Base-by-base conservation (phyloP, 1,140 invertebrate species). In the Phocides pigmalion region DNA sequence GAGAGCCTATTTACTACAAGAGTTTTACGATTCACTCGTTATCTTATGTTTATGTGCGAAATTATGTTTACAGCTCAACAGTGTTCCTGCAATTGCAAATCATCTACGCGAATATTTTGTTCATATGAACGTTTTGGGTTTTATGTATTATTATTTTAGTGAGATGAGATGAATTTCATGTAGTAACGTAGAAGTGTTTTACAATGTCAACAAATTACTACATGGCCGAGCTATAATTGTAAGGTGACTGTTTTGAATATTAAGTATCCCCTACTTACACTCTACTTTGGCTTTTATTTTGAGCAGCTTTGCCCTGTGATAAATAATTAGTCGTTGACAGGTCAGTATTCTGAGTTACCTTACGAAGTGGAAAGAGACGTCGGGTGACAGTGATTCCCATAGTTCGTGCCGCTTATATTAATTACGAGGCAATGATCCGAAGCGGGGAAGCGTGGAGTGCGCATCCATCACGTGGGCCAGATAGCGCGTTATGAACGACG, bases 401-500 rank as follows among this genome's bases (percentile, higher is more conserved):
- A 72, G 82, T 64, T 63, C 71, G 61, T 64, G 56, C 66, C 64
- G 72, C 67, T 71, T 65, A 74, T 81, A 88, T 90, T 90, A 90
- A 90, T 90, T 90, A 90, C 81, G 74, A 72, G 71, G 73, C 79
- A 74, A 72, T 86, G 84, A 87, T 84, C 73, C 81, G 74, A 77
- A 42, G 73, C 74, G 65, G 51, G 66, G 75, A 73, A 62, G 61
- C 78, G 73, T 66, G 71, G 81, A 67, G 17, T 46, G 70, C 71
- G 74, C 87, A 90, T 90, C 87, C 85, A 90, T 90, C 87, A 90
- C 77, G 16, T 65, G 76, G 62, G 72, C 75, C 62, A 86, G 87
- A 89, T 89, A 89, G 74, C 79, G 77, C 81, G 76, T 85, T 89
- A 89, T 87, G 86, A 85, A 88, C 79, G 84, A 84, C 86, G 68